Conservation (phyloP, 1,140 invertebrate genomes). For the Lepidostoma basale region DNA sequence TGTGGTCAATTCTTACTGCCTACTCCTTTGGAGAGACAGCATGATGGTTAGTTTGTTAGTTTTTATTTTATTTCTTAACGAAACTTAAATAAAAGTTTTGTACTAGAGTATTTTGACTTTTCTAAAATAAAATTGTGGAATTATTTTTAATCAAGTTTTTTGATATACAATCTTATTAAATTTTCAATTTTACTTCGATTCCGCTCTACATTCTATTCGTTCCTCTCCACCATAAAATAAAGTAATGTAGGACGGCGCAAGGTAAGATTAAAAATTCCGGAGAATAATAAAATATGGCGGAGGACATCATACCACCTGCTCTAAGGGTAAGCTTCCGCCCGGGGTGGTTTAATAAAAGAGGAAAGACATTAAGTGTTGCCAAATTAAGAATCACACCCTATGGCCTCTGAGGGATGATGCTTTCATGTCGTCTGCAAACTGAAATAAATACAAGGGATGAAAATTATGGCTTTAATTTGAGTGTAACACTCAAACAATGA, state of each 20-base stretch:
- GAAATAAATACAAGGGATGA: not conserved
- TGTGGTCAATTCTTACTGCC: no score
- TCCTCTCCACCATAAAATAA: not conserved
- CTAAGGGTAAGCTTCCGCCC: not conserved
- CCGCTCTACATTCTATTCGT: not conserved
- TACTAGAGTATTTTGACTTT: no score
- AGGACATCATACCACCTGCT: not conserved
- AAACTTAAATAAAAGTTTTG: no score
- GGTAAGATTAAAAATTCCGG: conserved; percentile 15
- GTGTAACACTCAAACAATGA: not conserved
- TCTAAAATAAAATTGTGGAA: no score
- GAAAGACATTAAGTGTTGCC: conserved; percentile 17
- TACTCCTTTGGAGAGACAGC: no score
- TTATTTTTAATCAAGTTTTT: no score
- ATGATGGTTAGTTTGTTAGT: no score
- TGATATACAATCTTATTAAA: no score
- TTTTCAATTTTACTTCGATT: no score
- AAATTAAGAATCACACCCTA: conserved; percentile 20
- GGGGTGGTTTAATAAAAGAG: conserved; percentile 19
- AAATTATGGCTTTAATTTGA: not conserved
- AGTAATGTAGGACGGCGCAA: not conserved
- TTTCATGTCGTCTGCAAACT: not conserved
- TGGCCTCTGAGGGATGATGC: not conserved
- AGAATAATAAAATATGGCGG: not conserved
- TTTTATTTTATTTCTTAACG: no score